Conservation (phyloP, 1,140 invertebrate genomes). For the Penaeus chinensis region DNA sequence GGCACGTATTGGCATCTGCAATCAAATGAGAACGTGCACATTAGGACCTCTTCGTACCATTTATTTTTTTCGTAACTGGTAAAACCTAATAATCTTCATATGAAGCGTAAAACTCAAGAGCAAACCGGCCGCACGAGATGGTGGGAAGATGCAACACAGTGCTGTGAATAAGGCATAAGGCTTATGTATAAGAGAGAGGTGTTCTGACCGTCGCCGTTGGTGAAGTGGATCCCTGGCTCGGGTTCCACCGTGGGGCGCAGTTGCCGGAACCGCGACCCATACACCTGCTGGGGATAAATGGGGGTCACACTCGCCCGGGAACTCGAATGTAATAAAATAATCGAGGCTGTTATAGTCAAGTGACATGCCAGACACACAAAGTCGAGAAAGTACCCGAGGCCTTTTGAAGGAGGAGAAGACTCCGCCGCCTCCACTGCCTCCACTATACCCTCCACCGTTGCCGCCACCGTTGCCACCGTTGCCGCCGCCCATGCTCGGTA, state of each 20-base stretch:
- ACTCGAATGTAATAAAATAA: background rate
- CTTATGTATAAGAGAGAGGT: too few relatives aligned
- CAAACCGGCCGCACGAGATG: too few relatives aligned
- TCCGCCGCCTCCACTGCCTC: background rate
- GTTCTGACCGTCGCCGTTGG: background rate
- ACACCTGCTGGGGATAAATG: slow-evolving; percentile 17
- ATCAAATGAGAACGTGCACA: background rate
- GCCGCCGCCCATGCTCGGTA: background rate
- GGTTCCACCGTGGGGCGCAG: slow-evolving; percentile 43
- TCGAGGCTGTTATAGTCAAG: background rate
- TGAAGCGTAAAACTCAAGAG: too few relatives aligned
- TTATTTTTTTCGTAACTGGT: too few relatives aligned
- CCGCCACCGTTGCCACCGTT: background rate
- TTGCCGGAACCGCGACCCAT: slow-evolving; percentile 30
- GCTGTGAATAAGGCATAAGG: too few relatives aligned
- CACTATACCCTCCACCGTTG: background rate
- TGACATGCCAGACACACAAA: background rate
- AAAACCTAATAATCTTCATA: too few relatives aligned
- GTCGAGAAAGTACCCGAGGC: background rate
- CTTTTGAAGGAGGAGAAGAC: slow-evolving; percentile 6
- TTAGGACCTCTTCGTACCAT: background rate
- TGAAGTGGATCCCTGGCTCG: slow-evolving; percentile 33
- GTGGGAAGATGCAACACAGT: too few relatives aligned
- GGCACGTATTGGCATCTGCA: slow-evolving; percentile 28
- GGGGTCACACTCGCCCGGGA: background rate